phyloP scores from a whole-genome alignment of 2,888 invertebrate species.

The Germaria angustata region DNA sequence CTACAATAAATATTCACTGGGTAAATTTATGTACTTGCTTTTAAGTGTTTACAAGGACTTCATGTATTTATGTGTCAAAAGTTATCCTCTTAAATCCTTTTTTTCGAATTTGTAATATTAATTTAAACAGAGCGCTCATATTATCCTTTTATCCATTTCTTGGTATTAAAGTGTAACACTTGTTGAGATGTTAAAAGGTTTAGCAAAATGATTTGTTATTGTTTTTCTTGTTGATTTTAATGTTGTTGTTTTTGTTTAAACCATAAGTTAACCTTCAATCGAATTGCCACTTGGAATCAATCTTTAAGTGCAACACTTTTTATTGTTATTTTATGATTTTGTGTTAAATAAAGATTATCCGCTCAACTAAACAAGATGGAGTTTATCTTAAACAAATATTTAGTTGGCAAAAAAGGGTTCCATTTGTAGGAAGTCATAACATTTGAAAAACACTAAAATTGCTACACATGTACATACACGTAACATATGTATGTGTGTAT shows the following conservation, averaged over 20 bases:
- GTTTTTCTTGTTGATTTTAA: slow-evolving; percentile 16
- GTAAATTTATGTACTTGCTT: not conserved
- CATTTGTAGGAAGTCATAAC: too few relatives aligned
- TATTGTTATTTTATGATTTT: slow-evolving; percentile 36
- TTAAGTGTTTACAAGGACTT: not conserved
- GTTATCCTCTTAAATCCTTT: slow-evolving; percentile 41
- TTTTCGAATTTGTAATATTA: slow-evolving; percentile 47
- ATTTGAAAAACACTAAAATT: too few relatives aligned
- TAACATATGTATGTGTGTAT: too few relatives aligned
- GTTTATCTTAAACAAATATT: not conserved
- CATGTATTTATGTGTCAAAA: slow-evolving; percentile 29
- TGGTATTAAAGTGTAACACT: slow-evolving; percentile 44
- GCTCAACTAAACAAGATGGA: slow-evolving; percentile 12
- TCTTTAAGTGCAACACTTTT: slow-evolving; percentile 29
- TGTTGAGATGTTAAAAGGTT: slow-evolving; percentile 56
- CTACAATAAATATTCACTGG: not conserved
- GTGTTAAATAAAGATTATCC: slow-evolving; percentile 22
- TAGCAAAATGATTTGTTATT: slow-evolving; percentile 44
- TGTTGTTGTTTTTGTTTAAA: slow-evolving; percentile 14
- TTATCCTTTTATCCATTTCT: slow-evolving; percentile 28
- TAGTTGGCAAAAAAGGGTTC: not conserved
- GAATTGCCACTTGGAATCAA: slow-evolving; percentile 39
- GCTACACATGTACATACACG: too few relatives aligned
- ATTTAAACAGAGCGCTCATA: slow-evolving; percentile 42
- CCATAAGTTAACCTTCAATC: slow-evolving; percentile 47